These are phyloP conservation scores for Argyra leucocephala DNA, from an alignment of 2,888 invertebrate genomes.

Conservation along the genomic window DNA sequence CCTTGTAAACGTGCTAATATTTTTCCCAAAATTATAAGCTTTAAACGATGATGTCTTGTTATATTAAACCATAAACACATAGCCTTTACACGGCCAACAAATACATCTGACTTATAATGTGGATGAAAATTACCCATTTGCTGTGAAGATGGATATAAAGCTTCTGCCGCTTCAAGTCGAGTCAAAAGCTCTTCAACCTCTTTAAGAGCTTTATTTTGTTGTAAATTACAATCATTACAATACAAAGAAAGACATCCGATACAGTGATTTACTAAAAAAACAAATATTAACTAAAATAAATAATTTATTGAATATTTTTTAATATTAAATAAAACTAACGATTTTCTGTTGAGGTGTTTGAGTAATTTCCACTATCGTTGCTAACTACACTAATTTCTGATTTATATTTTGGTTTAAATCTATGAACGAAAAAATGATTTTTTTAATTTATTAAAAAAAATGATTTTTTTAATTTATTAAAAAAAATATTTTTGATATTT, in stretches of 20 bases:
- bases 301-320: neutral
- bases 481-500: slow-evolving; percentile 16
- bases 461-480: neutral
- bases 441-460: neutral
- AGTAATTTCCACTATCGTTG: slow-evolving; percentile 33
- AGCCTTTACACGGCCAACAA: slow-evolving; percentile 49
- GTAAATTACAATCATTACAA: slow-evolving; percentile 59
- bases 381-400: slow-evolving; percentile 36
- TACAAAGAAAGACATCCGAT: slow-evolving; percentile 64
- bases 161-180: slow-evolving; percentile 64
- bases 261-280: slow-evolving; percentile 39
- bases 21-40: slow-evolving; percentile 63
- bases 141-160: slow-evolving; percentile 73
- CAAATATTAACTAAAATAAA: neutral
- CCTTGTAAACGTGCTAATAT: slow-evolving; percentile 47
- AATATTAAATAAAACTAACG: neutral
- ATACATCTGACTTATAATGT: slow-evolving; percentile 43
- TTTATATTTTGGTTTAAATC: slow-evolving; percentile 34
- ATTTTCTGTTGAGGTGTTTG: neutral
- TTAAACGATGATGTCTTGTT: slow-evolving; percentile 71
- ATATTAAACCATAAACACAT: slow-evolving; percentile 90
- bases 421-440: slow-evolving; percentile 16
- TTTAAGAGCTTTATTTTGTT: slow-evolving; percentile 63
- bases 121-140: slow-evolving; percentile 69
- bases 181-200: slow-evolving; percentile 64